These are phyloP conservation scores for Chrysaora quinquecirrha DNA, from an alignment of 30 jellyfish, hydroid and myxozoan genomes.

Conservation along the genomic window DNA sequence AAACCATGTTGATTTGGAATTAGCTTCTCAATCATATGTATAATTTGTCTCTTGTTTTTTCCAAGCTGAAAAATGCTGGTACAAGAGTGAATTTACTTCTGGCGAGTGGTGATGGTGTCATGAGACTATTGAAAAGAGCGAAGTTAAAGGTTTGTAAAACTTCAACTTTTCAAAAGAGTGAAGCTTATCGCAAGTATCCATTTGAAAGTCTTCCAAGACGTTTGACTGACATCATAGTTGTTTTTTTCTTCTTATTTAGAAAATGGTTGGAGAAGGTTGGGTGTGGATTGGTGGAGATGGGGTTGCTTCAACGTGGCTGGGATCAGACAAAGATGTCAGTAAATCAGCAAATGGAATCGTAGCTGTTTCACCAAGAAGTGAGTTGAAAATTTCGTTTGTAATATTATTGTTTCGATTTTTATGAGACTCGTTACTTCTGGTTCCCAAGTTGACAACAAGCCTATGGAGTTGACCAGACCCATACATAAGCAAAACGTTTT, in stretches of 20 bases:
- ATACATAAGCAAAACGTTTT: too few relatives aligned
- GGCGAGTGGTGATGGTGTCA: conserved; percentile 85
- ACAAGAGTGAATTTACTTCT: conserved; percentile 83
- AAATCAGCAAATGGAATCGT: conserved; percentile 74
- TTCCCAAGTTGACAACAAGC: too few relatives aligned
- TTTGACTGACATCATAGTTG: too few relatives aligned
- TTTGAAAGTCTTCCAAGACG: too few relatives aligned
- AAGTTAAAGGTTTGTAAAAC: conserved; percentile 54
- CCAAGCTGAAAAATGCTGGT: conserved; percentile 87
- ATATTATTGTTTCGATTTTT: background rate
- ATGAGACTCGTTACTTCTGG: too few relatives aligned
- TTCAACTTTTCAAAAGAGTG: too few relatives aligned
- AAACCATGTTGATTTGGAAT: too few relatives aligned
- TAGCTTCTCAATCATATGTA: too few relatives aligned
- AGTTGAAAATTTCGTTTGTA: background rate
- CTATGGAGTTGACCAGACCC: too few relatives aligned
- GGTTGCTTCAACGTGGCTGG: conserved; percentile 72
- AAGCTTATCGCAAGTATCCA: too few relatives aligned
- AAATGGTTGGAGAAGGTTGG: conserved; percentile 99
- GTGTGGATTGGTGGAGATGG: conserved; percentile 97
- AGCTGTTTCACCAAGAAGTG: conserved; percentile 87
- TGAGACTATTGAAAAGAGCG: conserved; percentile 61
- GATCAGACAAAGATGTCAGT: conserved; percentile 56
- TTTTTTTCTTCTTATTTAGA: too few relatives aligned
- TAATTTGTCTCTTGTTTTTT: background rate